Percentiles rank a stretch among this genome's conserved stretches.
These are phyloP conservation scores for Scaptomyza caliginosa DNA, from an alignment of 2,888 invertebrate species.

Conservation along the genomic window DNA sequence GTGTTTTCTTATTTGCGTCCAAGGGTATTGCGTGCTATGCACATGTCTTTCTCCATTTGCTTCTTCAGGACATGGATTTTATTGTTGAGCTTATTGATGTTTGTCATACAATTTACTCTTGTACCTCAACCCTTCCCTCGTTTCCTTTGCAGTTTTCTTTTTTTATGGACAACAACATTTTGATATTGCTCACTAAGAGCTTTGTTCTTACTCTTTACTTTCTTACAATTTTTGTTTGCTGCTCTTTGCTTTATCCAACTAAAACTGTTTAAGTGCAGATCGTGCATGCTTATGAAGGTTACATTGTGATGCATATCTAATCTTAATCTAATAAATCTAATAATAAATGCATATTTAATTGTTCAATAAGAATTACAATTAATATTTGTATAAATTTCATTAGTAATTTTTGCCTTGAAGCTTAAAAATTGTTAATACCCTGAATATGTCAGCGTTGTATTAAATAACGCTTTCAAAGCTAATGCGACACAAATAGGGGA, in stretches of 20 bases:
- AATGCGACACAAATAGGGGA: not conserved
- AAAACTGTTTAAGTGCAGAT: conserved; percentile 14
- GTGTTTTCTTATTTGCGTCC: conserved; percentile 36
- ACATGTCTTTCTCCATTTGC: conserved; percentile 19
- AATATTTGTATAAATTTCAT: not conserved
- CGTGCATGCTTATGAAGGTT: conserved; percentile 1
- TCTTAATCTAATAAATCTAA: not conserved
- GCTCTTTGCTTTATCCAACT: not conserved
- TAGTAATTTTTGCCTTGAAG: not conserved
- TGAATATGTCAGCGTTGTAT: not conserved
- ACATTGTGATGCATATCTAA: not conserved
- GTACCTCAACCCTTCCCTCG: not conserved
- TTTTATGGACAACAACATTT: conserved; percentile 34
- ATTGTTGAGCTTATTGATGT: conserved; percentile 71
- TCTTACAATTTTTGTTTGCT: conserved; percentile 40
- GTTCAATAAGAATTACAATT: too few relatives aligned
- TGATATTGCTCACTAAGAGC: too few relatives aligned
- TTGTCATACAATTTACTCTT: conserved; percentile 54
- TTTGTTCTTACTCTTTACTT: conserved; percentile 41
- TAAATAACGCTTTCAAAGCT: not conserved
- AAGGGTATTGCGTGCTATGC: conserved; percentile 60
- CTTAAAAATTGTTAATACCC: not conserved
- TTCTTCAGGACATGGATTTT: conserved; percentile 45
- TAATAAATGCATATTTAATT: too few relatives aligned
- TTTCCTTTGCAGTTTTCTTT: conserved; percentile 18